phyloP scores from a whole-genome alignment of 2,113 vertebrate genomes.

The Bufo gargarizans region DNA sequence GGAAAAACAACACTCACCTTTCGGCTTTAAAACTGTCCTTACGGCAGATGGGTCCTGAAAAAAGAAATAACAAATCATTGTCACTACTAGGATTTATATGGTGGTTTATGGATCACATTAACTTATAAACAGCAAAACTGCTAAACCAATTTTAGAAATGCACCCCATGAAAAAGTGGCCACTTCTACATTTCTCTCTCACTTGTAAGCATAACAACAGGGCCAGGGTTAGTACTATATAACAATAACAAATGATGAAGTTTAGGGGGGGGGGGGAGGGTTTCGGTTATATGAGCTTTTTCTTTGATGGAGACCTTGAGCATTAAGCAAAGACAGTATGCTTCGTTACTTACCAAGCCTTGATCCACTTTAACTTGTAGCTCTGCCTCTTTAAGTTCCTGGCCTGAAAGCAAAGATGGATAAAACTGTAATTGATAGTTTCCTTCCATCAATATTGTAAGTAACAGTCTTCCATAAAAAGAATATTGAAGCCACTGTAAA shows the following conservation, averaged over 20 bases:
- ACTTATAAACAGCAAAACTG: too few species aligned
- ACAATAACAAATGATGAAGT: too few species aligned
- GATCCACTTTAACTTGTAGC: neutral
- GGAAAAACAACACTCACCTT: neutral
- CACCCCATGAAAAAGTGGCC: too few species aligned
- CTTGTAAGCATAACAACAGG: too few species aligned
- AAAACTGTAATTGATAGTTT: neutral
- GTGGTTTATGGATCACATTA: too few species aligned
- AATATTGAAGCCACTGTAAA: neutral
- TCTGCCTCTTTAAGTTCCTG: neutral
- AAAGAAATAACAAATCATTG: neutral
- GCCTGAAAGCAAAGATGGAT: neutral
- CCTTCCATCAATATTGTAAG: neutral
- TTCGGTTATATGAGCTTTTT: too few species aligned
- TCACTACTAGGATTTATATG: neutral
- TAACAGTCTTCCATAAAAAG: neutral
- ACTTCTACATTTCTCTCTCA: too few species aligned
- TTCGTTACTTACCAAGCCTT: constrained; percentile 26
- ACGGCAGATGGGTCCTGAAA: neutral
- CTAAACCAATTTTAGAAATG: too few species aligned
- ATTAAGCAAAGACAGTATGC: neutral
- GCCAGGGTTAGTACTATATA: too few species aligned
- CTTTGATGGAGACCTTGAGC: too few species aligned
- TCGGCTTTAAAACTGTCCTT: neutral
- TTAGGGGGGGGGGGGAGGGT: too few species aligned